Conservation (phyloP, 53 echinoderm and acorn worm genomes). For the Henricia sp. region DNA sequence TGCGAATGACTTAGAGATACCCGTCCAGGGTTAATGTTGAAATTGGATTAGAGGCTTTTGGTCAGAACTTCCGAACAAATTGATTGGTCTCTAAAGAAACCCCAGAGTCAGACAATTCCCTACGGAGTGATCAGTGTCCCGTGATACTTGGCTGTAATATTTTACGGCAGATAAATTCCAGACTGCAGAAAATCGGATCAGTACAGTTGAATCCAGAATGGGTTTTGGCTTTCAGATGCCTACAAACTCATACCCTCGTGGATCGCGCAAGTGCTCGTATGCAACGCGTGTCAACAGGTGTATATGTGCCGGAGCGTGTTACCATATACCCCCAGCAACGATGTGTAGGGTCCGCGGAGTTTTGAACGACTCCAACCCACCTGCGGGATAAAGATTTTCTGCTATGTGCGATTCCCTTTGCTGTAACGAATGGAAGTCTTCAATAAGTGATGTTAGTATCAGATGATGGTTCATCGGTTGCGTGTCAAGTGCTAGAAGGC, state of each 20-base stretch:
- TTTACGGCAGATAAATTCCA: background rate
- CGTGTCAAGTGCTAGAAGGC: constrained; percentile 3
- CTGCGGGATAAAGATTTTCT: background rate
- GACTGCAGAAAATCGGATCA: background rate
- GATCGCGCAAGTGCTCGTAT: background rate
- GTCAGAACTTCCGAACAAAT: background rate
- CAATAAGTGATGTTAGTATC: background rate
- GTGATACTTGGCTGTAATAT: constrained; percentile 42
- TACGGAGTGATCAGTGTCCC: background rate
- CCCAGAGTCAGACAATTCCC: background rate
- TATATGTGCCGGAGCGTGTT: background rate
- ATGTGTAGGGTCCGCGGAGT: background rate
- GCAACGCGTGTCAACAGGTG: background rate
- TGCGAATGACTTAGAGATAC: background rate
- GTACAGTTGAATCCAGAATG: background rate
- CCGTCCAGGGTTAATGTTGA: constrained; percentile 22
- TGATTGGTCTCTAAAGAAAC: constrained; percentile 9
- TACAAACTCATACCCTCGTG: background rate
- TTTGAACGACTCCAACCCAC: background rate
- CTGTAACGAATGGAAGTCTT: background rate
- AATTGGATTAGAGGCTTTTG: background rate
- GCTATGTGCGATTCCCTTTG: background rate
- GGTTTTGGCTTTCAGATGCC: background rate
- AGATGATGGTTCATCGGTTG: background rate
- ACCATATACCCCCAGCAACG: background rate